Percentiles rank a stretch among this genome's conserved stretches.
phyloP scores from a whole-genome alignment of 2,797 vertebrate genomes.

The Darevskia mixta region DNA sequence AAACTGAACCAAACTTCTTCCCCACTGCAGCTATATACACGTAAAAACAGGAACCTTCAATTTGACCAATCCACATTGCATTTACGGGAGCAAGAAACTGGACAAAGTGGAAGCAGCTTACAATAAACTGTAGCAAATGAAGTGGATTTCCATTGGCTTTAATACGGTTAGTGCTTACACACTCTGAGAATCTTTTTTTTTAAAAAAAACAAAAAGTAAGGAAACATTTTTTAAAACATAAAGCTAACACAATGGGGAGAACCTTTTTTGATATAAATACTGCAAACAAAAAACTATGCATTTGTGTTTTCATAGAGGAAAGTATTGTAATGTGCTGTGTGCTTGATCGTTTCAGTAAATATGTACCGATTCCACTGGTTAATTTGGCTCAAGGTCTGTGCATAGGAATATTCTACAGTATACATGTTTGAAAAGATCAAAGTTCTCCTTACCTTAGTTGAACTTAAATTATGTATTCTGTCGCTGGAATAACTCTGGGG shows the following conservation, averaged over 20 bases:
- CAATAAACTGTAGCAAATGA: background rate
- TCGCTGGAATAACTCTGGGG: slow-evolving; percentile 86
- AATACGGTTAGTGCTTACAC: background rate
- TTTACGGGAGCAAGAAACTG: background rate
- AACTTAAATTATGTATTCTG: slow-evolving; percentile 85
- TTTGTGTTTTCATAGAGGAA: slow-evolving; percentile 12
- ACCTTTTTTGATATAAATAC: background rate
- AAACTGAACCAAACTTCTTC: no score
- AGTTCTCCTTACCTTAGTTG: slow-evolving; percentile 85
- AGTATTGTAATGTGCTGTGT: background rate
- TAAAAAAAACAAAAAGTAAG: background rate
- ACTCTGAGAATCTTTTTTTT: background rate
- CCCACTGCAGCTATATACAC: background rate
- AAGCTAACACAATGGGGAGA: background rate
- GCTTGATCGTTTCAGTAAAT: background rate
- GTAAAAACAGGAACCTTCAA: background rate
- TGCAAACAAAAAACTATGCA: background rate
- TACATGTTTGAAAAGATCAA: slow-evolving; percentile 1
- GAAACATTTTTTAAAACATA: background rate
- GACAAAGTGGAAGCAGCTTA: background rate
- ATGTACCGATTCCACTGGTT: background rate
- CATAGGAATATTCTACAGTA: background rate
- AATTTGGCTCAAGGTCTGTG: background rate
- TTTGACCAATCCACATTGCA: background rate
- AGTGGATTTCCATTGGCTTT: background rate